A percentile compares a stretch with the other conserved stretches of the same genome.
Conservation (phyloP, 2,797 vertebrate genomes). For the Natrix natrix region DNA sequence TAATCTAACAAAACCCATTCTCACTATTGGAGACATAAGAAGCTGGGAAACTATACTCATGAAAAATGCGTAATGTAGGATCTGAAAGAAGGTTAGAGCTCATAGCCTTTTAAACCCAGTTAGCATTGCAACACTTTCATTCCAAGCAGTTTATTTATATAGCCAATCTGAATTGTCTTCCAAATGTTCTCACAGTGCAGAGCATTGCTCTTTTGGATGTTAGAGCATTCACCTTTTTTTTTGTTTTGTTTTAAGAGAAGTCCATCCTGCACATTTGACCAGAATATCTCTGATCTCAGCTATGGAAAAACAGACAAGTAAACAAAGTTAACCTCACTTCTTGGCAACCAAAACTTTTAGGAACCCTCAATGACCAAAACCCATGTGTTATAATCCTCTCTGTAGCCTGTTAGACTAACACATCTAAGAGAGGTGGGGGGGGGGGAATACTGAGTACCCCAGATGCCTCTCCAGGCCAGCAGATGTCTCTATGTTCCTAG, state of each 20-base stretch:
- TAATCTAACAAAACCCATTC: background rate
- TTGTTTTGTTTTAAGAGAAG: background rate
- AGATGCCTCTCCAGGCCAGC: background rate
- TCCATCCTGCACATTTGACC: background rate
- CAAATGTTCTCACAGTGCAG: background rate
- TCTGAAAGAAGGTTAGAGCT: background rate
- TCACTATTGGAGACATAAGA: background rate
- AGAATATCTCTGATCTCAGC: background rate
- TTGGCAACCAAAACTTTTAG: background rate
- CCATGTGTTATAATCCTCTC: background rate
- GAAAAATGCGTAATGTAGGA: background rate
- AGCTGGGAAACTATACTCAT: too few relatives aligned
- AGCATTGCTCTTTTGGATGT: background rate
- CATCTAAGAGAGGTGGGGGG: too few relatives aligned
- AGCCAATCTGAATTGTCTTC: background rate
- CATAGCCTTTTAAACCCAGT: background rate
- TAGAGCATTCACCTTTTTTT: background rate
- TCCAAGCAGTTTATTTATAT: background rate
- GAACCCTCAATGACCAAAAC: background rate
- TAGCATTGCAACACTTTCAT: background rate
- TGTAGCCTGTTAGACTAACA: background rate
- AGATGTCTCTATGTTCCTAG: slow-evolving; percentile 13
- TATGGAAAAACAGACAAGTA: slow-evolving; percentile 8
- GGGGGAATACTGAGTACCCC: background rate
- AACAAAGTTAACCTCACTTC: slow-evolving; percentile 24